Base-by-base conservation (phyloP, 2,888 invertebrate species). In the Zygogramma bicolorata region DNA sequence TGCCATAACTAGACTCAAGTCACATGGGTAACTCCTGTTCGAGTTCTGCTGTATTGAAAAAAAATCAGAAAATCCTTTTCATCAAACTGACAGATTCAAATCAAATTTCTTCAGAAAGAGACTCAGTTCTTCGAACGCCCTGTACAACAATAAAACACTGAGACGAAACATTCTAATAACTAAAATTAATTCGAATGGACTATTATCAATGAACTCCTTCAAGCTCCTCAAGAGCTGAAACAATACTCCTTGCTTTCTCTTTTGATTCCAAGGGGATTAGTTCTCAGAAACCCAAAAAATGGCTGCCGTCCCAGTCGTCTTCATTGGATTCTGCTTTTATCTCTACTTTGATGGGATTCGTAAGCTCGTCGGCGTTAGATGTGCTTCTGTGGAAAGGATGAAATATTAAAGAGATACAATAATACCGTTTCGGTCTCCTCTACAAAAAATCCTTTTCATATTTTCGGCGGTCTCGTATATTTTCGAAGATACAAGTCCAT, bases 241-340 rank as follows among this genome's bases (percentile, higher is more conserved):
- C 38, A 38, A 46, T 18, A 18, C 13, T 10, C 22, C 10, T 22
- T 0, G 7, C 20, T 46, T 20, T 1, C 46, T 46, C 25, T 27
- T 6, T 27, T 6, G n/a, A 15, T 8, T 13, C 25, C 13, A 13
- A 13, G 5, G 6, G 25, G n/a, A 10, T 27, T 0, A 6, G 10
- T 10, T 3, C 27, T 53, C 53, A 53, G 27, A 53, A 53, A 53
- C 53, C 53, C n/a, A 53, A 53, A 6, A 53, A 53, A 53, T 53
- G 53, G 25, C 53, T 27, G 27, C 53, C 8, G 25, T 53, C 53
- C 53, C 53, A 53, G 27, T 53, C n/a, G 13, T 53, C 53, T 5
- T 25, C 53, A 3, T 5, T 53, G 5, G 27, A 25, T 10, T 53
- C 53, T n/a, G 22, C 53, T 25, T 53, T 53, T 27, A 53, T 5